Evolutionary conservation across 2,888 invertebrate species (phyloP).

Genomic region (Myopa tessellatipennis): DNA sequence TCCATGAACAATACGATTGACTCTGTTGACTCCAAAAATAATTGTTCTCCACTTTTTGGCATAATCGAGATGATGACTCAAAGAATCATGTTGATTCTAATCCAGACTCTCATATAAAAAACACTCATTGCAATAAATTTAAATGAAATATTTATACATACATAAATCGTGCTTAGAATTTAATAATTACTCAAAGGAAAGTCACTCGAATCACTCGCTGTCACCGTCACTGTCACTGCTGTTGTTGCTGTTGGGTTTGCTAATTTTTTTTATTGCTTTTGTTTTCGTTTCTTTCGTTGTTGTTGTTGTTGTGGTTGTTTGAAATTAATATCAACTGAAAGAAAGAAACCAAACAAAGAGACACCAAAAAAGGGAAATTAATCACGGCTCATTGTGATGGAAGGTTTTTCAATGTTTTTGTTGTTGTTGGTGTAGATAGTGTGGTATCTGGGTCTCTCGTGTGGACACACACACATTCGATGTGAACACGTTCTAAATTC

Average conservation of each 20-base stretch:
- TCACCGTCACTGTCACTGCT: not conserved
- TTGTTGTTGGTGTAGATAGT: not conserved
- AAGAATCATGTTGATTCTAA: too few relatives aligned
- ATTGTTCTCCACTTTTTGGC: too few relatives aligned
- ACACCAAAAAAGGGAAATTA: constrained; percentile 24
- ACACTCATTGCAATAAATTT: too few relatives aligned
- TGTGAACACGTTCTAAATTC: not conserved
- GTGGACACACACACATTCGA: not conserved
- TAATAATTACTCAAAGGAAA: not conserved
- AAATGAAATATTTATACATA: too few relatives aligned
- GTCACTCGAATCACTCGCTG: not conserved
- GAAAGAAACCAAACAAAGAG: not conserved
- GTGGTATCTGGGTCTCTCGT: not conserved
- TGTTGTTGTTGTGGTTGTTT: too few relatives aligned
- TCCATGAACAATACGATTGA: too few relatives aligned
- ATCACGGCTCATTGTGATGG: not conserved
- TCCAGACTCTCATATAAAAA: too few relatives aligned
- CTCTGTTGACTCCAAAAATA: too few relatives aligned
- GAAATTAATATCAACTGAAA: too few relatives aligned
- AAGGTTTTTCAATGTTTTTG: not conserved
- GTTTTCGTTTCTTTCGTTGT: not conserved
- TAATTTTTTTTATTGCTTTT: not conserved
- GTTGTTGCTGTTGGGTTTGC: too few relatives aligned
- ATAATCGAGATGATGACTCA: too few relatives aligned
- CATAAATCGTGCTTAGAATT: constrained; percentile 19